phyloP scores from a whole-genome alignment of 1,140 invertebrate species.

The Drosophila gunungcola region DNA sequence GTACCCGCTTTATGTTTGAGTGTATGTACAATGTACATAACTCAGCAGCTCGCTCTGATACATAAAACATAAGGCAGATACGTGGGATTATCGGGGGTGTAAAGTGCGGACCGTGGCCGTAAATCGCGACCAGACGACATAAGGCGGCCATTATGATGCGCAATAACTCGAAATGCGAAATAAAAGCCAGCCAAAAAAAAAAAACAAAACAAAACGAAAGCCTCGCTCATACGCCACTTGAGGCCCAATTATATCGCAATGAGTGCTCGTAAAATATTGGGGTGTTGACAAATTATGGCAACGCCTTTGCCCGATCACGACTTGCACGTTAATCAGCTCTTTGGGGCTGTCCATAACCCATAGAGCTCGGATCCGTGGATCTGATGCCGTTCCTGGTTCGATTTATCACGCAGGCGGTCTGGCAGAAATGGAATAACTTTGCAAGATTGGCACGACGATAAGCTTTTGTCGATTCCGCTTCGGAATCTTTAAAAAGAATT shows the following conservation, averaged over 20 bases:
- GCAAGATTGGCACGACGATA: background rate
- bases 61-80: conserved; percentile 77
- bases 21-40: conserved; percentile 37
- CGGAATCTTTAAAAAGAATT: background rate
- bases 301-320: conserved; percentile 71
- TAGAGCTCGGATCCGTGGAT: background rate
- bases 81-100: conserved; percentile 19
- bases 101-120: conserved; percentile 36
- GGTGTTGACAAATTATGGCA: conserved; percentile 84
- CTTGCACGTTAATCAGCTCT: conserved; percentile 65
- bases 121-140: conserved; percentile 61
- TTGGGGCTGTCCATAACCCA: conserved; percentile 1
- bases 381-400: conserved; percentile 13
- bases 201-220: conserved; percentile 14
- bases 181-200: conserved; percentile 18
- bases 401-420: conserved; percentile 3
- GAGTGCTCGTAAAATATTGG: conserved; percentile 81
- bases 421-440: background rate
- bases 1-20: conserved; percentile 17
- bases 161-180: conserved; percentile 72
- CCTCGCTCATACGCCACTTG: conserved; percentile 40
- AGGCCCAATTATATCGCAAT: conserved; percentile 81
- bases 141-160: conserved; percentile 78
- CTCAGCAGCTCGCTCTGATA: conserved; percentile 65
- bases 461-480: background rate